phyloP scores from a whole-genome alignment of 2,888 invertebrate species.

The Bombyx huttoni region DNA sequence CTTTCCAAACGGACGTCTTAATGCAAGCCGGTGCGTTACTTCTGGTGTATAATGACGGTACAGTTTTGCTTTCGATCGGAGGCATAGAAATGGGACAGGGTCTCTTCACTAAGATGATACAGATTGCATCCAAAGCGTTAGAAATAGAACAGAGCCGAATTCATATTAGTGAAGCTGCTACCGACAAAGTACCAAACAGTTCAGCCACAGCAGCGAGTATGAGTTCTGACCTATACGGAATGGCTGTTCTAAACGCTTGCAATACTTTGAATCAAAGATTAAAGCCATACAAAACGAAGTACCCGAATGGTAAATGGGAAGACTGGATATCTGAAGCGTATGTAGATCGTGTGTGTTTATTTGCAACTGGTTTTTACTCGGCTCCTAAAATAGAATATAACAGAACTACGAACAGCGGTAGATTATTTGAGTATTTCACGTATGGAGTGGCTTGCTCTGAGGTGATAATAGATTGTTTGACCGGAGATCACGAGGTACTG shows the following conservation, averaged over 20 bases:
- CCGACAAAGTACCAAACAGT: slow-evolving; percentile 87
- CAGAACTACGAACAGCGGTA: slow-evolving; percentile 75
- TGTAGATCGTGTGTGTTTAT: slow-evolving; percentile 77
- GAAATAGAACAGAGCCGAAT: slow-evolving; percentile 75
- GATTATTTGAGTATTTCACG: slow-evolving; percentile 82
- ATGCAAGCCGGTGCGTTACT: slow-evolving; percentile 87
- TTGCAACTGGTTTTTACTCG: slow-evolving; percentile 81
- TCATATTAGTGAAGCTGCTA: slow-evolving; percentile 81
- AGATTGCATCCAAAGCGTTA: slow-evolving; percentile 80
- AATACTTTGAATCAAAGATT: slow-evolving; percentile 76
- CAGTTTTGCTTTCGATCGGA: slow-evolving; percentile 84
- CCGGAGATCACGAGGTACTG: slow-evolving; percentile 87
- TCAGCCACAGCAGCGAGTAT: slow-evolving; percentile 84
- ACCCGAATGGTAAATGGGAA: slow-evolving; percentile 82
- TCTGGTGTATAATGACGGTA: slow-evolving; percentile 83
- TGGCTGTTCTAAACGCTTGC: slow-evolving; percentile 85
- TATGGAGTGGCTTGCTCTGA: slow-evolving; percentile 86
- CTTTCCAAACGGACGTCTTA: slow-evolving; percentile 69
- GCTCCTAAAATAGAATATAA: slow-evolving; percentile 78
- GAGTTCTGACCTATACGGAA: slow-evolving; percentile 86
- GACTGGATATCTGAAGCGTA: slow-evolving; percentile 83
- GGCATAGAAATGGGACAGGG: slow-evolving; percentile 96
- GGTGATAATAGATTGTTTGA: slow-evolving; percentile 89
- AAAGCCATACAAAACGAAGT: slow-evolving; percentile 75
- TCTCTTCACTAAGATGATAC: slow-evolving; percentile 90